Evolutionary conservation across 2,888 invertebrate species (phyloP).

Genomic region (Drosophila fungiperda): DNA sequence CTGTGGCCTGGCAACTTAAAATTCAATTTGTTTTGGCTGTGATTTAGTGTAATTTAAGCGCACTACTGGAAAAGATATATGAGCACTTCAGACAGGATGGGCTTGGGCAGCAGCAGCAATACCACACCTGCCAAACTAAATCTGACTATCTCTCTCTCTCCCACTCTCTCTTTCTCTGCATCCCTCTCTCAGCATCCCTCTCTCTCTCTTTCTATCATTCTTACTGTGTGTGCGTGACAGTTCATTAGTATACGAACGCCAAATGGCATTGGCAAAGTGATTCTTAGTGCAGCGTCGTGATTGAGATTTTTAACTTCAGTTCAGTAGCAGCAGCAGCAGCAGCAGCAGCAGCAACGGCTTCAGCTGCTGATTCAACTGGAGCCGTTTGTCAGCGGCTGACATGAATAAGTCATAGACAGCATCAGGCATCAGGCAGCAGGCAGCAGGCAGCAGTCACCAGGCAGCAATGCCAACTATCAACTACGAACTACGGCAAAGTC

Average conservation of each 20-base stretch:
- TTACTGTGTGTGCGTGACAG: slow-evolving; percentile 58
- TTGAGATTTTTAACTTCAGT: slow-evolving; percentile 55
- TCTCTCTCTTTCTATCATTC: not conserved
- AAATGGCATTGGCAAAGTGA: slow-evolving; percentile 70
- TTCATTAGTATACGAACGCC: slow-evolving; percentile 67
- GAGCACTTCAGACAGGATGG: slow-evolving; percentile 58
- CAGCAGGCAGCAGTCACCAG: slow-evolving; percentile 36
- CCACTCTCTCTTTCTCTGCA: not conserved
- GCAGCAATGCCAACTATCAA: slow-evolving; percentile 28
- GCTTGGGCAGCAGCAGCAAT: not conserved
- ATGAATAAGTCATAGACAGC: slow-evolving; percentile 71
- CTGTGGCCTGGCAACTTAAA: slow-evolving; percentile 69
- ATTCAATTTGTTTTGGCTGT: slow-evolving; percentile 79
- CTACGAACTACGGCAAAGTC: slow-evolving; percentile 23
- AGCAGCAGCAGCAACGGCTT: not conserved
- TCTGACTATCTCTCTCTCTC: slow-evolving; percentile 4
- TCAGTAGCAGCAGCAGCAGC: not conserved
- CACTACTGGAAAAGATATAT: slow-evolving; percentile 69
- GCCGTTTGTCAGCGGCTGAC: slow-evolving; percentile 73
- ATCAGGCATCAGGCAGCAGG: slow-evolving; percentile 42
- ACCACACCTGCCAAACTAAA: slow-evolving; percentile 19
- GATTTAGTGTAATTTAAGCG: slow-evolving; percentile 79
- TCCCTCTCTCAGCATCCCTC: not conserved
- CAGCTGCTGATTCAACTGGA: slow-evolving; percentile 29
- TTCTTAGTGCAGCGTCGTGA: slow-evolving; percentile 56